These are phyloP conservation scores for Pardalotus punctatus DNA, from an alignment of 2,113 vertebrate genomes.

Conservation along the genomic window DNA sequence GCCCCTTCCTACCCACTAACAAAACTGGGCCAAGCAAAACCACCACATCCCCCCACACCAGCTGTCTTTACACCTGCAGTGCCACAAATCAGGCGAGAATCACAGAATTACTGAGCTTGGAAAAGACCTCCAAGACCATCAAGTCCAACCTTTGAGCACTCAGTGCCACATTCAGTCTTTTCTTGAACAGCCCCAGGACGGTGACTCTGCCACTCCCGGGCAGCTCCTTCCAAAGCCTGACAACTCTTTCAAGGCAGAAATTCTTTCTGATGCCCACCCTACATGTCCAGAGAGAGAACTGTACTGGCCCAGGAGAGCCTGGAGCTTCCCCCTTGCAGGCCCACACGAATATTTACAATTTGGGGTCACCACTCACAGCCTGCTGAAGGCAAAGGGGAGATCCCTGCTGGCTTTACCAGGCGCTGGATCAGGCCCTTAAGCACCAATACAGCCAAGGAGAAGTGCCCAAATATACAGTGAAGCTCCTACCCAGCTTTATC, in stretches of 20 bases:
- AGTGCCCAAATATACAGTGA: background rate
- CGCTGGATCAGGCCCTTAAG: background rate
- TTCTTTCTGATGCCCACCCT: too few species aligned
- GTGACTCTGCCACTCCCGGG: background rate
- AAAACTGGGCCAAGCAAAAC: too few species aligned
- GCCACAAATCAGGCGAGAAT: accelerated
- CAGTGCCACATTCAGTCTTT: background rate
- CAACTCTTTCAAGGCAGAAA: background rate
- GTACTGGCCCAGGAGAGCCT: background rate
- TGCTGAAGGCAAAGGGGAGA: background rate
- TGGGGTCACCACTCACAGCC: background rate
- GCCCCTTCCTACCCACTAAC: too few species aligned
- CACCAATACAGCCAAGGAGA: background rate
- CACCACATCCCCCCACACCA: too few species aligned
- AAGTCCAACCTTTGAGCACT: background rate
- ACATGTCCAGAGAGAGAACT: background rate
- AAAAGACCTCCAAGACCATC: background rate
- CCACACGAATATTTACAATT: accelerated
- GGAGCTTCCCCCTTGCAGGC: background rate
- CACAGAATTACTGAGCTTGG: too few species aligned
- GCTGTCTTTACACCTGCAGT: background rate
- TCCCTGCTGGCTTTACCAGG: background rate
- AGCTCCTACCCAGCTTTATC: background rate
- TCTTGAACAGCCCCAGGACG: background rate
- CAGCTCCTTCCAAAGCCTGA: background rate